Percentiles rank a stretch among this genome's conserved stretches.
These are phyloP conservation scores for Drosophila yakuba DNA, from an alignment of 1,140 invertebrate genomes.

Conservation along the genomic window DNA sequence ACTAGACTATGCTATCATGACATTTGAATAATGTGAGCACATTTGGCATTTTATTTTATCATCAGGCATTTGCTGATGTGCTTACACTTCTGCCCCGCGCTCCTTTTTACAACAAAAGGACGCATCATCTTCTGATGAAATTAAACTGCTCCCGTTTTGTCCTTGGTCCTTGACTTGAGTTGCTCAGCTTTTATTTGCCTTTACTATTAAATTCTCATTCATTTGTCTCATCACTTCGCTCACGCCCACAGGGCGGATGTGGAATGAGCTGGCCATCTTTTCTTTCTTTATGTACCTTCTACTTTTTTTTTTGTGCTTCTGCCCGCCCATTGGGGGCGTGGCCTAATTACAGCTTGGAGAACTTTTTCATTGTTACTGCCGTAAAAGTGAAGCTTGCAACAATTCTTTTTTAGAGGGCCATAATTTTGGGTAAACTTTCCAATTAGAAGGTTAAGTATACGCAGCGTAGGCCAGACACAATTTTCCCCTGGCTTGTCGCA, in stretches of 20 bases:
- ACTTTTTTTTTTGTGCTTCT: slow-evolving; percentile 1
- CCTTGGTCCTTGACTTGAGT: slow-evolving; percentile 37
- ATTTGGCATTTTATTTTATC: slow-evolving; percentile 83
- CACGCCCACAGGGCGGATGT: slow-evolving; percentile 34
- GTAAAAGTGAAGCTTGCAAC: slow-evolving; percentile 53
- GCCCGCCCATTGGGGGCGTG: slow-evolving; percentile 27
- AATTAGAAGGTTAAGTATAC: slow-evolving; percentile 74
- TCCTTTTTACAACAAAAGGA: slow-evolving; percentile 28
- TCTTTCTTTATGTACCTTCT: slow-evolving; percentile 7
- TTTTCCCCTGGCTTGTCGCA: slow-evolving; percentile 1
- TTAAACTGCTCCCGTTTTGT: slow-evolving; percentile 59
- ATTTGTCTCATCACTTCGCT: slow-evolving; percentile 66
- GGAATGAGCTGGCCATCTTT: slow-evolving; percentile 24
- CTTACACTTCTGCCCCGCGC: slow-evolving; percentile 35
- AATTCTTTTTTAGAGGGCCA: slow-evolving; percentile 50
- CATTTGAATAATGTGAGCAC: slow-evolving; percentile 80
- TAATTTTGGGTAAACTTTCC: slow-evolving; percentile 56
- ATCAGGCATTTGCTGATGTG: slow-evolving; percentile 77
- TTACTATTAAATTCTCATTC: slow-evolving; percentile 72
- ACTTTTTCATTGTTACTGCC: slow-evolving; percentile 63
- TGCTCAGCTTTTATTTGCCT: slow-evolving; percentile 65
- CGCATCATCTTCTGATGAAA: slow-evolving; percentile 62
- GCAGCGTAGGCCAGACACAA: slow-evolving; percentile 32
- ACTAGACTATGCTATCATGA: slow-evolving; percentile 66
- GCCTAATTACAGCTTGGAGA: slow-evolving; percentile 66